Base-by-base conservation (phyloP, 2,113 vertebrate species). In the Muntiacus reevesi region DNA sequence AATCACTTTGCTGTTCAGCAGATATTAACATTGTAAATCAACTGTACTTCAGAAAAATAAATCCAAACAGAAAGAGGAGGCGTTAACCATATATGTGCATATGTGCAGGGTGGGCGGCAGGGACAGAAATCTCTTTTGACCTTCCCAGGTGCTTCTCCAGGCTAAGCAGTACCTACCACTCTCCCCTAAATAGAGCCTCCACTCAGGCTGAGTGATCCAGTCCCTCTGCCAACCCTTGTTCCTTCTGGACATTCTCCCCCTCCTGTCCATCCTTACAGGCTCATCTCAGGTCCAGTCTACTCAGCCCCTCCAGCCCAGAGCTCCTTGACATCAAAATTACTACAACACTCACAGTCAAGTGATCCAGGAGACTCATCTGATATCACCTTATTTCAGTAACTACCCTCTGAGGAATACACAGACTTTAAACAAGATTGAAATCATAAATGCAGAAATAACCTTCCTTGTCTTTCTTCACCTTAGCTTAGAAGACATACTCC, bases 321-420 rank as follows among this genome's bases (percentile, higher is more conserved):
- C 16, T 55, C 33, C 27, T n/a, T 88, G 71, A 30, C 78, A 79
- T 86, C 55, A 33, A 12, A 28, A 50, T 17, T 55, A 87, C 43
- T 71, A 0, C 5, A 14, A 33, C 2, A 13, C 10, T 52, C 81
- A 14, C 12, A 1, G 15, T 45, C 11, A 0, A 25, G 23, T 43
- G 54, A 52, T 36, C 52, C 40, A 21, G 2, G 4, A 50, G 43
- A 10, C 25, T 15, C 50, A 3, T 15, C 21, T 5, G 23, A 36
- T n/a, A 21, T 17, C 6, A 25, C 10, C n/a, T 54, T 23, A n/a
- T 33, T 27, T 36, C 33, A 47, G 23, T 76, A 57, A 59, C n/a
- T 81, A 52, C n/a, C 12, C 33, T 82, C 11, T 19, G 23, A 40
- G 1, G 19, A 81, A 67, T 14, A 33, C 28, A 40, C 25, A 89